These are phyloP conservation scores for Aethes cnicana DNA, from an alignment of 2,888 invertebrate genomes.

Conservation along the genomic window DNA sequence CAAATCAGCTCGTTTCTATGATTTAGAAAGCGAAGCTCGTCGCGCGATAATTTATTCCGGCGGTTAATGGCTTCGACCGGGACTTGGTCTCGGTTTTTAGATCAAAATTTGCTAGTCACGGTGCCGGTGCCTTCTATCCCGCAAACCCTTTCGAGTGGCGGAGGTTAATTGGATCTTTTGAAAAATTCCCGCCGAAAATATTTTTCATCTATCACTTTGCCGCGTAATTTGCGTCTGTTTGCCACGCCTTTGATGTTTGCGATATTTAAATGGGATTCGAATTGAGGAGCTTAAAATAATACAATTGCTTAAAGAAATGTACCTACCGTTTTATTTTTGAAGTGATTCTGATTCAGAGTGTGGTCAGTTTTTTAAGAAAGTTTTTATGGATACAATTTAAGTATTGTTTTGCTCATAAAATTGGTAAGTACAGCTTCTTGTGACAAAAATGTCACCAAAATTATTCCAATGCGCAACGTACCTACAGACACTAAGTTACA, in stretches of 20 bases:
- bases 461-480: too few relatives aligned
- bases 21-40: slow-evolving; percentile 38
- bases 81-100: slow-evolving; percentile 57
- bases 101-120: slow-evolving; percentile 63
- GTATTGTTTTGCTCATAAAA: too few relatives aligned
- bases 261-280: slow-evolving; percentile 36
- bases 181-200: slow-evolving; percentile 58
- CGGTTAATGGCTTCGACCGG: slow-evolving; percentile 47
- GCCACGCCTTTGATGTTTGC: slow-evolving; percentile 50
- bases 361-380: too few relatives aligned
- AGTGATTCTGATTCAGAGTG: not conserved
- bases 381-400: too few relatives aligned
- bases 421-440: too few relatives aligned
- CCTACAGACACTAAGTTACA: too few relatives aligned
- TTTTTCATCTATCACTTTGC: slow-evolving; percentile 64
- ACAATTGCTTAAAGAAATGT: slow-evolving; percentile 20
- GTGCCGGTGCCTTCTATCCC: slow-evolving; percentile 55
- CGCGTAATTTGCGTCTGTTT: slow-evolving; percentile 58
- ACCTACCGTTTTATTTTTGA: slow-evolving; percentile 18
- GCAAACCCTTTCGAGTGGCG: slow-evolving; percentile 62
- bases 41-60: slow-evolving; percentile 54
- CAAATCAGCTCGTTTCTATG: slow-evolving; percentile 25
- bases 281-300: slow-evolving; percentile 21
- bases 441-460: too few relatives aligned
- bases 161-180: slow-evolving; percentile 73